Evolutionary conservation across 1,140 invertebrate species (phyloP).

Genomic region (Sogatella furcifera): DNA sequence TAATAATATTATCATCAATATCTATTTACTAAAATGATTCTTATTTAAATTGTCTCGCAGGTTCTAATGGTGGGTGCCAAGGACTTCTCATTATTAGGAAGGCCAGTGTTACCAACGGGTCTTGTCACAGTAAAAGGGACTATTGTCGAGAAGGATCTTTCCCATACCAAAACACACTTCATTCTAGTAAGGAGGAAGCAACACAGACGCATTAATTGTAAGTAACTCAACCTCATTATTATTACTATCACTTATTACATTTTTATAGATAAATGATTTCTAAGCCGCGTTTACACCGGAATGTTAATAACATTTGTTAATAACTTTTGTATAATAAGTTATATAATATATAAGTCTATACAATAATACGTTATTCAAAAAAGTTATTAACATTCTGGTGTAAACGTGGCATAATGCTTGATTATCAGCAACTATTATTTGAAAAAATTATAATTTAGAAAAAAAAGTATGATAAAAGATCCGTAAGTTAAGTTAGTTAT

Average conservation of each 20-base stretch:
- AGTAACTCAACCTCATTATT: slow-evolving; percentile 1
- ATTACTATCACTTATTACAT: background rate
- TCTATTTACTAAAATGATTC: background rate
- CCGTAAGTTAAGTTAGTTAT: too few relatives aligned
- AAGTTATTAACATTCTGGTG: too few relatives aligned
- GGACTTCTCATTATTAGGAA: slow-evolving; percentile 77
- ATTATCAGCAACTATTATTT: too few relatives aligned
- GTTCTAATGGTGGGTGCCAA: slow-evolving; percentile 66
- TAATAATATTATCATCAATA: too few relatives aligned
- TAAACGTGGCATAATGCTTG: too few relatives aligned
- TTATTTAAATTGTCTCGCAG: slow-evolving; percentile 27
- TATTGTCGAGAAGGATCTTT: slow-evolving; percentile 81
- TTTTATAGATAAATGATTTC: background rate
- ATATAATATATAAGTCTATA: too few relatives aligned
- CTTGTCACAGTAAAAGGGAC: slow-evolving; percentile 70
- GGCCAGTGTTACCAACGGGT: slow-evolving; percentile 63
- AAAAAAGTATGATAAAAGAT: too few relatives aligned
- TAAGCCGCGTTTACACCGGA: background rate
- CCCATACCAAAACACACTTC: slow-evolving; percentile 56
- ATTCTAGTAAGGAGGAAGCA: slow-evolving; percentile 22
- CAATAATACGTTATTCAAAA: too few relatives aligned
- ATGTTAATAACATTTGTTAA: too few relatives aligned
- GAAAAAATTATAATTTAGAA: too few relatives aligned
- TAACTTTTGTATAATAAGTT: too few relatives aligned
- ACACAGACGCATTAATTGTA: slow-evolving; percentile 23